Evolutionary conservation across 2,797 vertebrate genomes (phyloP).

Genomic region (Myotis findleyi): DNA sequence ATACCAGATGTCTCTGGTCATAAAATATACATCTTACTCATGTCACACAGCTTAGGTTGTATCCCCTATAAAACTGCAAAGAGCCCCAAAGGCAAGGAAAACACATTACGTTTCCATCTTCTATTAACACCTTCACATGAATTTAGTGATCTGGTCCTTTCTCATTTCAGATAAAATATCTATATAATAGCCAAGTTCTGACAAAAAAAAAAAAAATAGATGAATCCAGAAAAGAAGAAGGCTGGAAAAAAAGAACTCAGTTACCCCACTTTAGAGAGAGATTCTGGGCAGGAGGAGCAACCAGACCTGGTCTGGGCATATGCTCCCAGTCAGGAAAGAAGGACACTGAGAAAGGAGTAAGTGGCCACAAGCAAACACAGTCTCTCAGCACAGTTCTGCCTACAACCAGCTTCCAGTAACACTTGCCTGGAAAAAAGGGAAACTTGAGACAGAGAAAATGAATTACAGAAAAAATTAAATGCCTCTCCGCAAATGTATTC

Average conservation of each 20-base stretch:
- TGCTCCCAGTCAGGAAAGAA: neutral
- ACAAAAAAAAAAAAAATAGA: neutral
- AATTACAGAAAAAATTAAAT: neutral
- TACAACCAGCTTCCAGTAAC: neutral
- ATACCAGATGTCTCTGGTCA: neutral
- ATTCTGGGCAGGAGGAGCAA: neutral
- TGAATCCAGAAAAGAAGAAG: neutral
- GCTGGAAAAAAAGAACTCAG: neutral
- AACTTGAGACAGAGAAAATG: neutral
- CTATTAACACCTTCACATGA: neutral
- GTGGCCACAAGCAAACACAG: neutral
- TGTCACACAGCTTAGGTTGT: neutral
- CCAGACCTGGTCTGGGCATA: neutral
- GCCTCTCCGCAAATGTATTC: neutral
- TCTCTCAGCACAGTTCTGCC: neutral
- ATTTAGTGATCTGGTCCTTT: neutral
- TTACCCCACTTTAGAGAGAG: neutral
- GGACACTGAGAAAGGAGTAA: neutral
- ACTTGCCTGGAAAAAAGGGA: neutral
- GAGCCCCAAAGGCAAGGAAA: neutral
- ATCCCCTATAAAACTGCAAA: neutral
- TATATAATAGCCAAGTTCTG: neutral
- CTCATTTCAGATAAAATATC: neutral
- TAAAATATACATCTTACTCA: neutral
- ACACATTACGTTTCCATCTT: neutral